These are phyloP conservation scores for Lepidocyrtoides sp. DNA, from an alignment of 2,888 invertebrate species.

Conservation along the genomic window DNA sequence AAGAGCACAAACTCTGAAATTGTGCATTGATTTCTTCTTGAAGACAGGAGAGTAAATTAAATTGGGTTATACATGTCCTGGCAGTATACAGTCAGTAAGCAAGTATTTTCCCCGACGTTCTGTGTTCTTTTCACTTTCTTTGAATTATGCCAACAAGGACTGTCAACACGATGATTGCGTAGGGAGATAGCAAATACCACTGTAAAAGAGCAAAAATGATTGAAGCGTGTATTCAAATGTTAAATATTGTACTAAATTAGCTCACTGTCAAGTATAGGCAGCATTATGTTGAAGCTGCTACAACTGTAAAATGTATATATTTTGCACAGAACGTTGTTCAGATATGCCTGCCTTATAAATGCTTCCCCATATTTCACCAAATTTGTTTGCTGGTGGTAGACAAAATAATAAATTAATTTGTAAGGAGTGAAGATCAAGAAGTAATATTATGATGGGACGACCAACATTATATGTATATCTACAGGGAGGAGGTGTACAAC, in stretches of 20 bases:
- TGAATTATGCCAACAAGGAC: not conserved
- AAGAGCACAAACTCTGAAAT: constrained; percentile 21
- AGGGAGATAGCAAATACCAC: not conserved
- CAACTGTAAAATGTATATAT: too few relatives aligned
- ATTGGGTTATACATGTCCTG: not conserved
- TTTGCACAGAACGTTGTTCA: too few relatives aligned
- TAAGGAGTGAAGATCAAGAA: not conserved
- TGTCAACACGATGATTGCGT: not conserved
- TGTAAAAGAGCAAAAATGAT: not conserved
- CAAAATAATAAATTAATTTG: constrained; percentile 31
- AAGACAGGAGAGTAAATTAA: constrained; percentile 6
- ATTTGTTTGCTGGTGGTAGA: constrained; percentile 7
- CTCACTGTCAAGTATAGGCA: not conserved
- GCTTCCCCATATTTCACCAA: constrained; percentile 11
- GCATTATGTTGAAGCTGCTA: too few relatives aligned
- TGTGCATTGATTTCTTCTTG: not conserved
- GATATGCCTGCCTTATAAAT: not conserved
- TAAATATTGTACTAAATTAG: not conserved
- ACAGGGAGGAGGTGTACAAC: not conserved
- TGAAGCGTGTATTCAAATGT: not conserved
- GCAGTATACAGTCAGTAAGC: not conserved
- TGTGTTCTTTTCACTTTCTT: constrained; percentile 5
- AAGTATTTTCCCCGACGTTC: too few relatives aligned
- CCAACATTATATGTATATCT: not conserved
- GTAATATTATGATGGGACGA: not conserved